These are phyloP conservation scores for Chironomus tepperi DNA, from an alignment of 1,140 invertebrate genomes.

Conservation along the genomic window DNA sequence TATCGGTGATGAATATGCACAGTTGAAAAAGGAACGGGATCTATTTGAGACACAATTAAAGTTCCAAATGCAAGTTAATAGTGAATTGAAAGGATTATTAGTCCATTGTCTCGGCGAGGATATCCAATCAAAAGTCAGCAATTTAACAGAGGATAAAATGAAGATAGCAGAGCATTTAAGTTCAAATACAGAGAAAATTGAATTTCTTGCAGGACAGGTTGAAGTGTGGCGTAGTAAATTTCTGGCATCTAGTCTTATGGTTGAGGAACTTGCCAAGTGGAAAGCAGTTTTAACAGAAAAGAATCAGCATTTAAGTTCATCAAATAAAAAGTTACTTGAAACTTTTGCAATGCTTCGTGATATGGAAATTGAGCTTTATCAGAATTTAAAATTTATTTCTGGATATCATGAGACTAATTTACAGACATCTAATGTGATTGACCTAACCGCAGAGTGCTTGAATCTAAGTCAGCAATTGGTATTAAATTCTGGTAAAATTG, in stretches of 20 bases:
- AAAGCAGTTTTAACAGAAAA: conserved; percentile 69
- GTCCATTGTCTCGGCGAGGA: conserved; percentile 92
- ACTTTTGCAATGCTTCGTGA: conserved; percentile 61
- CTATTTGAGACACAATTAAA: conserved; percentile 61
- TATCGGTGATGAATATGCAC: conserved; percentile 46
- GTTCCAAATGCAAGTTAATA: conserved; percentile 74
- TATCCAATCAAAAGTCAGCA: conserved; percentile 76
- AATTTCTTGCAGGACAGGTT: conserved; percentile 84
- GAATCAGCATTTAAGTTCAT: conserved; percentile 64
- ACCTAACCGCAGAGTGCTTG: conserved; percentile 37
- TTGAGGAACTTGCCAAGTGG: conserved; percentile 78
- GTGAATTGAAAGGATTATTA: conserved; percentile 83
- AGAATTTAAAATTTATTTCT: conserved; percentile 44
- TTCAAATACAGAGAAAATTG: conserved; percentile 62
- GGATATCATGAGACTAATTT: conserved; percentile 35
- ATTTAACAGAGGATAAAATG: conserved; percentile 82
- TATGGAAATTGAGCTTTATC: conserved; percentile 59
- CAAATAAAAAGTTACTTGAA: conserved; percentile 62
- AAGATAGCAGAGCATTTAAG: conserved; percentile 60
- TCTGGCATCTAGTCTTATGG: conserved; percentile 75
- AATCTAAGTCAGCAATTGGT: conserved; percentile 38
- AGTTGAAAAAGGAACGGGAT: conserved; percentile 50
- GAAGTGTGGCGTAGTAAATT: conserved; percentile 96
- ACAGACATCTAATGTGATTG: conserved; percentile 41
- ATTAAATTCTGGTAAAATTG: conserved; percentile 34